Percentiles rank a stretch among this genome's conserved stretches.
These are phyloP conservation scores for Coenobita brevimanus DNA, from an alignment of 1,140 invertebrate species.

Conservation along the genomic window DNA sequence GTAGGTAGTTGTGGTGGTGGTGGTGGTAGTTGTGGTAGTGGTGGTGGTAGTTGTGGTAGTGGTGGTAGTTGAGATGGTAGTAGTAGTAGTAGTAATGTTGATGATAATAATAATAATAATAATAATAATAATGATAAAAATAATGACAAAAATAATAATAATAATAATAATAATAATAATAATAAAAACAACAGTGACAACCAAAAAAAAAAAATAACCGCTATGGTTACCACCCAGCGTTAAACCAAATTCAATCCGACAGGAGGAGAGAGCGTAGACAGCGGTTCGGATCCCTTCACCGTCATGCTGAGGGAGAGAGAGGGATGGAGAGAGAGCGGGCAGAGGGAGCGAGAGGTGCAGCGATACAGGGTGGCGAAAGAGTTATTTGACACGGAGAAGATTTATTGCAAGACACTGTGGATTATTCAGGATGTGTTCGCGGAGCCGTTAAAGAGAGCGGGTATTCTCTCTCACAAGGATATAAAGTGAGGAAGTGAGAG, in stretches of 20 bases:
- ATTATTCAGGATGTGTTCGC: conserved; percentile 73
- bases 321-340: conserved; percentile 66
- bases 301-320: background rate
- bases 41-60: background rate
- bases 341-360: conserved; percentile 69
- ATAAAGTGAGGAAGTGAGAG: conserved; percentile 55
- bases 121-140: too few species aligned
- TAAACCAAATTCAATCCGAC: background rate
- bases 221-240: background rate
- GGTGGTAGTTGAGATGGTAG: too few species aligned
- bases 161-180: too few species aligned
- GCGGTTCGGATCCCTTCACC: conserved; percentile 39
- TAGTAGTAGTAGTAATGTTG: too few species aligned
- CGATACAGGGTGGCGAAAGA: conserved; percentile 72
- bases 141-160: too few species aligned
- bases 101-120: too few species aligned
- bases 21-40: background rate
- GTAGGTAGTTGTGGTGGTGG: too few species aligned
- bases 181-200: too few species aligned
- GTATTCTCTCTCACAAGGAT: conserved; percentile 72
- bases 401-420: conserved; percentile 74
- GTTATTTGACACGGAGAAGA: conserved; percentile 74
- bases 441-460: conserved; percentile 72
- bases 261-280: too few species aligned
- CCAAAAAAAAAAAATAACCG: too few species aligned